These are phyloP conservation scores for Xiphorhynchus elegans DNA, from an alignment of 2,113 vertebrate genomes.

Conservation along the genomic window DNA sequence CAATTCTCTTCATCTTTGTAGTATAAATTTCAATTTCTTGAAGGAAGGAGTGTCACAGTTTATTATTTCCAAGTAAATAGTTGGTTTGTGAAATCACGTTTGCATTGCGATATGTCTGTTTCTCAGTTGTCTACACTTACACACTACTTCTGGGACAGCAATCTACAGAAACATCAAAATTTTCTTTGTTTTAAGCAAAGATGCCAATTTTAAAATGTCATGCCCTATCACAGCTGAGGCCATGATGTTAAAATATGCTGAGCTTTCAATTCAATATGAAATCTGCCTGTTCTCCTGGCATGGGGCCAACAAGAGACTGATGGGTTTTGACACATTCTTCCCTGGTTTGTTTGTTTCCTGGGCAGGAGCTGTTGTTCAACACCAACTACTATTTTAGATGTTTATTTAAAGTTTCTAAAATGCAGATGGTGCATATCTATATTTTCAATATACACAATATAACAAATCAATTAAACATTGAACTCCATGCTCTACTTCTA, in stretches of 20 bases:
- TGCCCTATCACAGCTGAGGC: not conserved
- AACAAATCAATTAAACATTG: not conserved
- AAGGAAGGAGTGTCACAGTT: not conserved
- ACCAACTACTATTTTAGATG: not conserved
- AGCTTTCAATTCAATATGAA: slow-evolving; percentile 7
- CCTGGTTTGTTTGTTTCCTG: not conserved
- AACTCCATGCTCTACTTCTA: not conserved
- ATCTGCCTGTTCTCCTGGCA: not conserved
- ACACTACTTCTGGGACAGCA: not conserved
- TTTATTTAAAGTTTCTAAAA: not conserved
- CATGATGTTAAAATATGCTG: not conserved
- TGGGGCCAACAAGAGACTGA: slow-evolving; percentile 5
- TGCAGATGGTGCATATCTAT: not conserved
- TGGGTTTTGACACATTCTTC: not conserved
- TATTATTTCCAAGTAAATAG: not conserved
- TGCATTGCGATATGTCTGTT: not conserved
- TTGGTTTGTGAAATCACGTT: not conserved
- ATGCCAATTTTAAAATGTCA: not conserved
- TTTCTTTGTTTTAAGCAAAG: not conserved
- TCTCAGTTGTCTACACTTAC: not conserved
- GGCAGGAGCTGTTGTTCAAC: not conserved
- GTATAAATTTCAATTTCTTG: not conserved
- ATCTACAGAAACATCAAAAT: not conserved
- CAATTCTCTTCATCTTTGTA: not conserved
- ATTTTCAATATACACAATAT: not conserved